These are phyloP conservation scores for Tiphia femorata DNA, from an alignment of 2,888 invertebrate species.

Conservation along the genomic window DNA sequence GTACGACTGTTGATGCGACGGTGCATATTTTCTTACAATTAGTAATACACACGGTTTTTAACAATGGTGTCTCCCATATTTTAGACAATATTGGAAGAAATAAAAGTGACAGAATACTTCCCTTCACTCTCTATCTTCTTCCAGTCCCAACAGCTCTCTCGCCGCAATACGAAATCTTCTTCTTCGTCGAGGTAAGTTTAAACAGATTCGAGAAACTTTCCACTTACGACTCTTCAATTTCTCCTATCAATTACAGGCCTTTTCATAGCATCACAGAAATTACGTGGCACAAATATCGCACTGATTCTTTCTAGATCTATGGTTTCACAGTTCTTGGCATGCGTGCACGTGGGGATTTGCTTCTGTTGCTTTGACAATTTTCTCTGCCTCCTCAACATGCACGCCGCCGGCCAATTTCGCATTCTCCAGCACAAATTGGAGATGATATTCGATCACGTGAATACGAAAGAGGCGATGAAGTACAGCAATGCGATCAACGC, in stretches of 20 bases:
- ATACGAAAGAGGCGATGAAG: not conserved
- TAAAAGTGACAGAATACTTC: constrained; percentile 30
- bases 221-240: too few relatives aligned
- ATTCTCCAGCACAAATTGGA: constrained; percentile 42
- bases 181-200: constrained; percentile 32
- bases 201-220: too few relatives aligned
- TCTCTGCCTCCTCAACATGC: constrained; percentile 35
- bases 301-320: not conserved
- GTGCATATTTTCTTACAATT: constrained; percentile 2
- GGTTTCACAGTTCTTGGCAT: constrained; percentile 21
- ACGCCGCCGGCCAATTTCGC: constrained; percentile 42
- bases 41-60: too few relatives aligned
- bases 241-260: too few relatives aligned
- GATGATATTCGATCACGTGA: not conserved
- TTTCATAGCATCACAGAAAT: too few relatives aligned
- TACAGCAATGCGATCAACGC: too few relatives aligned
- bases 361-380: constrained; percentile 50
- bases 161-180: constrained; percentile 45
- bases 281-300: too few relatives aligned
- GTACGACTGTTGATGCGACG: constrained; percentile 15
- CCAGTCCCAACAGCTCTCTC: constrained; percentile 29
- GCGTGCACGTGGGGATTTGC: constrained; percentile 28
- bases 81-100: constrained; percentile 37
- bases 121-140: constrained; percentile 32
- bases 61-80: not conserved